Percentiles rank a stretch among this genome's conserved stretches.
Conservation (phyloP, 2,113 vertebrate species). For the Brachyhypopomus occidentalis region DNA sequence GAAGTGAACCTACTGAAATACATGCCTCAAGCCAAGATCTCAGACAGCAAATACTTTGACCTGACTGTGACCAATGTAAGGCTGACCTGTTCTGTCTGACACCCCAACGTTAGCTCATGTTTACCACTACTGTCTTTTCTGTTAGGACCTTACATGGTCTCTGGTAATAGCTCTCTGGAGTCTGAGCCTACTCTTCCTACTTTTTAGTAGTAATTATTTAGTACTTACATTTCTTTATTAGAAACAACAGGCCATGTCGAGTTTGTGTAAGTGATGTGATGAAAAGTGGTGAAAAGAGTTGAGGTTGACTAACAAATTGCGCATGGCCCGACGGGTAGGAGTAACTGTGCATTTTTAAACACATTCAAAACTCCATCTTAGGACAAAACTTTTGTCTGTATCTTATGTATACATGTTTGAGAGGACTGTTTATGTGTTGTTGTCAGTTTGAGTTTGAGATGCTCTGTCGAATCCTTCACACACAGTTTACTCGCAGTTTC, state of each 20-base stretch:
- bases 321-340: too few relatives aligned
- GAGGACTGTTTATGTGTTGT: background rate
- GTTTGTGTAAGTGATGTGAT: too few relatives aligned
- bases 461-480: too few relatives aligned
- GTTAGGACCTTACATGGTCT: background rate
- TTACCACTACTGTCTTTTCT: background rate
- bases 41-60: constrained; percentile 52
- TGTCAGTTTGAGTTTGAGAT: background rate
- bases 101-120: background rate
- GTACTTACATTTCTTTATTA: too few relatives aligned
- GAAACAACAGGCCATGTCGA: too few relatives aligned
- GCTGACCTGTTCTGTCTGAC: background rate
- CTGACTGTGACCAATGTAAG: constrained; percentile 64
- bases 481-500: background rate
- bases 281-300: too few relatives aligned
- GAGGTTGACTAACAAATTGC: too few relatives aligned
- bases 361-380: too few relatives aligned
- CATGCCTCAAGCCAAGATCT: constrained; percentile 15
- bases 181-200: background rate
- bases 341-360: too few relatives aligned
- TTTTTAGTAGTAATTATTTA: background rate
- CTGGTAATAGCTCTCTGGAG: background rate
- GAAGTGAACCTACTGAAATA: constrained; percentile 70
- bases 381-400: too few relatives aligned
- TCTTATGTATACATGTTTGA: too few relatives aligned